Percentiles rank a stretch among this genome's conserved stretches.
Conservation (phyloP, 2,797 vertebrate species). For the Cryptoblepharus egeriae region DNA sequence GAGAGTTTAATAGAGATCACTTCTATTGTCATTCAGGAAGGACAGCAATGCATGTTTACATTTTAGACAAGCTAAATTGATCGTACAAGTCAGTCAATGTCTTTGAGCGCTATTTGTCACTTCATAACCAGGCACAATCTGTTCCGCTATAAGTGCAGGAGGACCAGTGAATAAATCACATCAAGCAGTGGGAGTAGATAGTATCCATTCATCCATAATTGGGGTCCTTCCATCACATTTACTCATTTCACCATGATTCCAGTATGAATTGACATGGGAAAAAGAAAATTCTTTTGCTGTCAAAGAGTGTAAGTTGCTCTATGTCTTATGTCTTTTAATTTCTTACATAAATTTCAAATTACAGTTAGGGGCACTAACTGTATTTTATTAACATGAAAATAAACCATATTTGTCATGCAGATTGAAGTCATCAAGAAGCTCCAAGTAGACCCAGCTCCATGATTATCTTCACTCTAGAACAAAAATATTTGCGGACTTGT, state of each 20-base stretch:
- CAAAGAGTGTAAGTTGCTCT: constrained; percentile 78
- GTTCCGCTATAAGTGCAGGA: constrained; percentile 82
- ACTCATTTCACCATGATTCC: constrained; percentile 79
- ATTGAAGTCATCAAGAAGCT: background rate
- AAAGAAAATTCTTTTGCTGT: constrained; percentile 82
- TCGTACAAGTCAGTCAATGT: constrained; percentile 92
- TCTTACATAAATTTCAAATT: constrained; percentile 68
- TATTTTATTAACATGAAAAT: background rate
- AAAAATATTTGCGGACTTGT: background rate
- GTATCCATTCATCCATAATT: constrained; percentile 90
- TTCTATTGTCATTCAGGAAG: constrained; percentile 74
- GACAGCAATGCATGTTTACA: constrained; percentile 79
- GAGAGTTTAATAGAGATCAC: constrained; percentile 71
- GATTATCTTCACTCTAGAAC: background rate
- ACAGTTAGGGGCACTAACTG: background rate
- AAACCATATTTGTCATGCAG: background rate
- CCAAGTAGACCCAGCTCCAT: background rate
- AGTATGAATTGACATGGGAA: constrained; percentile 84
- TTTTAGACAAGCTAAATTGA: constrained; percentile 87
- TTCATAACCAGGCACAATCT: constrained; percentile 82
- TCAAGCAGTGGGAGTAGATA: constrained; percentile 86
- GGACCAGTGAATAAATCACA: constrained; percentile 89
- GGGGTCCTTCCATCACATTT: constrained; percentile 83
- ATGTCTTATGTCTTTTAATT: constrained; percentile 75
- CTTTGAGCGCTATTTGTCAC: constrained; percentile 83